Conservation (phyloP, 2,888 invertebrate species). For the Pocota personata region DNA sequence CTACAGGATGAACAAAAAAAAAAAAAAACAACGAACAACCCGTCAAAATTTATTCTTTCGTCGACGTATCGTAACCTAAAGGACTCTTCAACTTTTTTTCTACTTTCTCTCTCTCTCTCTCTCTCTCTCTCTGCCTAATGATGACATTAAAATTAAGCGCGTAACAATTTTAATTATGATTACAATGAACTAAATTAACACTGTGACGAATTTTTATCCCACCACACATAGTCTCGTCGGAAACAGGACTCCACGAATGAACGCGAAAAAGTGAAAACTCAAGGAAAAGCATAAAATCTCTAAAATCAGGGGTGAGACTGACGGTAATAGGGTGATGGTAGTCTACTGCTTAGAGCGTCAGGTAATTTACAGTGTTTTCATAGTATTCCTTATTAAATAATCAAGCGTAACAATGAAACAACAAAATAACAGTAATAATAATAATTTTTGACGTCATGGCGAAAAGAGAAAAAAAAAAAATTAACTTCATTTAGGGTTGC, state of each 20-base stretch:
- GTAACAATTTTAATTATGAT: slow-evolving; percentile 72
- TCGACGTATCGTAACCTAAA: slow-evolving; percentile 42
- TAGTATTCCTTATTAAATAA: slow-evolving; percentile 70
- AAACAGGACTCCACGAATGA: neutral
- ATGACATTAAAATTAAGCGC: slow-evolving; percentile 72
- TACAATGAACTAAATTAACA: slow-evolving; percentile 72
- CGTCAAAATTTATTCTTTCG: slow-evolving; percentile 58
- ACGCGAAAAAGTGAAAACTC: neutral
- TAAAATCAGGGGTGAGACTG: slow-evolving; percentile 35
- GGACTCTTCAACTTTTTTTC: slow-evolving; percentile 22
- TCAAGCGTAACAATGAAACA: slow-evolving; percentile 66
- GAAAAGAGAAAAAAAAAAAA: slow-evolving; percentile 16
- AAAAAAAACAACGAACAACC: slow-evolving; percentile 2
- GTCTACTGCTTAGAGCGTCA: slow-evolving; percentile 39
- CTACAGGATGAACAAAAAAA: neutral
- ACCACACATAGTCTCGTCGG: neutral
- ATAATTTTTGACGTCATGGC: slow-evolving; percentile 56
- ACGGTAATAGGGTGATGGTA: neutral
- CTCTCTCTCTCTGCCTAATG: slow-evolving; percentile 44
- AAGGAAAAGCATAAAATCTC: neutral
- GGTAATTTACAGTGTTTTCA: slow-evolving; percentile 70
- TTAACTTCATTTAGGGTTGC: slow-evolving; percentile 63
- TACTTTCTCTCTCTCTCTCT: neutral
- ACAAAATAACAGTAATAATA: slow-evolving; percentile 69
- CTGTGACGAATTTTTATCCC: slow-evolving; percentile 47